Evolutionary conservation across 2,113 vertebrate genomes (phyloP).

Genomic region (Ancistrus triradiatus): DNA sequence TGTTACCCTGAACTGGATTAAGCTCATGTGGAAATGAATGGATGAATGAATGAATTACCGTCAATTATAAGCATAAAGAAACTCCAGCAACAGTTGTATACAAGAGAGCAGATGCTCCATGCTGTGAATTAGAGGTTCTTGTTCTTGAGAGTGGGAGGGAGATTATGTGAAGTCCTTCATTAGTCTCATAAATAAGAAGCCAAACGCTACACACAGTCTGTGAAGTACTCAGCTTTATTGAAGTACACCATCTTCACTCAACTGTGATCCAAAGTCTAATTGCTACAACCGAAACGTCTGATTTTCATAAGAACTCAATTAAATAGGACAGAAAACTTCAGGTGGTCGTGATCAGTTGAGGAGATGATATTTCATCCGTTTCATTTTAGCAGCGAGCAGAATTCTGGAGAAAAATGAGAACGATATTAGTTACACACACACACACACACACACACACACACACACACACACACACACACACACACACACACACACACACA

Average conservation of each 20-base stretch:
- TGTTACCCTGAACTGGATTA: too few species aligned
- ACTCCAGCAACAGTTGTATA: too few species aligned
- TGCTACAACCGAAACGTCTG: neutral
- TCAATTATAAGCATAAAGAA: too few species aligned
- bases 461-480: too few species aligned
- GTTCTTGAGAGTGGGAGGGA: too few species aligned
- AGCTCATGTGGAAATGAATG: too few species aligned
- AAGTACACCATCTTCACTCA: constrained; percentile 3
- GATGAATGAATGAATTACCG: too few species aligned
- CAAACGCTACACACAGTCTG: neutral
- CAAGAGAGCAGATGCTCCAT: too few species aligned
- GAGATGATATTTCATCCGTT: neutral
- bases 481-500: too few species aligned
- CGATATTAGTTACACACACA: neutral
- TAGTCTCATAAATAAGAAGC: neutral
- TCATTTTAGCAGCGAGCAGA: constrained; percentile 68
- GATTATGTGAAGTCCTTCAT: too few species aligned
- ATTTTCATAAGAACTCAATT: neutral
- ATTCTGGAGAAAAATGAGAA: constrained; percentile 59
- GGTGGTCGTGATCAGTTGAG: neutral
- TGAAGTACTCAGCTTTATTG: constrained; percentile 5
- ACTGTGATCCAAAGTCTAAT: neutral
- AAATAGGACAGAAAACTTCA: neutral
- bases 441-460: too few species aligned
- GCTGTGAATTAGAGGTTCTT: too few species aligned